Evolutionary conservation across 2,797 vertebrate genomes (phyloP).

Genomic region (Borostomias antarcticus): DNA sequence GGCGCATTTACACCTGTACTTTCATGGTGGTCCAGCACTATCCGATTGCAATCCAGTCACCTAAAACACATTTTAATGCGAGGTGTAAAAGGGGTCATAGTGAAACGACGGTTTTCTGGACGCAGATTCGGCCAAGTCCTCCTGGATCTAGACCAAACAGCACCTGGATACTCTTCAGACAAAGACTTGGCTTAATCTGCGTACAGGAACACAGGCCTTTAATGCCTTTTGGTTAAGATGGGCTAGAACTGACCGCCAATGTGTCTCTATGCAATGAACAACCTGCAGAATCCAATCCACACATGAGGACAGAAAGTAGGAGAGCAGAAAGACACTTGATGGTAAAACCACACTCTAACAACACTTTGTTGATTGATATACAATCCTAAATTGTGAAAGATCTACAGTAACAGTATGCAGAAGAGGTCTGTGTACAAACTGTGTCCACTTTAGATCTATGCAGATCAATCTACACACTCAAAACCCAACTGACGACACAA

Average conservation of each 20-base stretch:
- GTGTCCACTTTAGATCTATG: slow-evolving; percentile 1
- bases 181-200: slow-evolving; percentile 8
- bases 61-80: no score
- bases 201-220: slow-evolving; percentile 33
- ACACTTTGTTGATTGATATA: slow-evolving; percentile 33
- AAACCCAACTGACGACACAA: neutral
- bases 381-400: slow-evolving; percentile 11
- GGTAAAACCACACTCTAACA: slow-evolving; percentile 61
- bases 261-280: slow-evolving; percentile 50
- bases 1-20: no score
- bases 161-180: neutral
- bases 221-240: slow-evolving; percentile 63
- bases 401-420: slow-evolving; percentile 43
- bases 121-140: slow-evolving; percentile 10
- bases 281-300: slow-evolving; percentile 46
- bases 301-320: slow-evolving; percentile 51
- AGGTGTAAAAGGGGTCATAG: no score
- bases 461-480: slow-evolving; percentile 27
- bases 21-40: no score
- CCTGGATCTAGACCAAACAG: neutral
- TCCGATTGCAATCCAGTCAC: no score
- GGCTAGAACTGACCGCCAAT: slow-evolving; percentile 55
- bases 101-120: slow-evolving; percentile 46
- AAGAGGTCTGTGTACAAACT: slow-evolving; percentile 37
- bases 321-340: slow-evolving; percentile 57